These are phyloP conservation scores for Canis aureus DNA, from an alignment of 2,113 vertebrate species.

Conservation along the genomic window DNA sequence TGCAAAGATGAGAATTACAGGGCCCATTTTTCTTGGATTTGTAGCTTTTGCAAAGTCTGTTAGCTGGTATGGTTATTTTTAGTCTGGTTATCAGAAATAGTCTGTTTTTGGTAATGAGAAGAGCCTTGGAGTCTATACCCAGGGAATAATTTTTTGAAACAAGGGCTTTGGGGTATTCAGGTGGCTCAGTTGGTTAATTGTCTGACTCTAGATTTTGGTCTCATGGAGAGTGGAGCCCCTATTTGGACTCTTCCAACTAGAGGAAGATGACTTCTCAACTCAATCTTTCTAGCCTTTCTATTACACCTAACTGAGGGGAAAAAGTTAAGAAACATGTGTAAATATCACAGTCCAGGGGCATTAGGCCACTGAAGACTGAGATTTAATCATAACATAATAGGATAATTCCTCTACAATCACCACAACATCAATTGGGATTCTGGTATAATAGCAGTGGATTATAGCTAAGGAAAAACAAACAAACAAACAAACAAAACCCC, in stretches of 20 bases:
- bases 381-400: neutral
- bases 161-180: neutral
- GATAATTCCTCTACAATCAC: neutral
- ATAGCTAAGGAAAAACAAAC: neutral
- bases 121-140: rapidly evolving
- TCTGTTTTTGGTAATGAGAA: neutral
- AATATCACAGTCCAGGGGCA: neutral
- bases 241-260: neutral
- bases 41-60: neutral
- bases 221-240: neutral
- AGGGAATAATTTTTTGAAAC: neutral
- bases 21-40: neutral
- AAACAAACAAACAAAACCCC: too few species aligned
- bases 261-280: neutral
- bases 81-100: neutral
- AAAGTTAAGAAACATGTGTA: neutral
- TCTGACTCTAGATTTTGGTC: neutral
- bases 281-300: neutral
- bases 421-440: neutral
- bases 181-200: neutral
- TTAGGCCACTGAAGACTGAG: neutral
- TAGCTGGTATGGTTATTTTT: neutral
- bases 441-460: neutral
- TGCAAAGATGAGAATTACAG: neutral
- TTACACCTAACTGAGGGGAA: neutral